Base-by-base conservation (phyloP, 1,140 invertebrate species). In the Camponotus pennsylvanicus region DNA sequence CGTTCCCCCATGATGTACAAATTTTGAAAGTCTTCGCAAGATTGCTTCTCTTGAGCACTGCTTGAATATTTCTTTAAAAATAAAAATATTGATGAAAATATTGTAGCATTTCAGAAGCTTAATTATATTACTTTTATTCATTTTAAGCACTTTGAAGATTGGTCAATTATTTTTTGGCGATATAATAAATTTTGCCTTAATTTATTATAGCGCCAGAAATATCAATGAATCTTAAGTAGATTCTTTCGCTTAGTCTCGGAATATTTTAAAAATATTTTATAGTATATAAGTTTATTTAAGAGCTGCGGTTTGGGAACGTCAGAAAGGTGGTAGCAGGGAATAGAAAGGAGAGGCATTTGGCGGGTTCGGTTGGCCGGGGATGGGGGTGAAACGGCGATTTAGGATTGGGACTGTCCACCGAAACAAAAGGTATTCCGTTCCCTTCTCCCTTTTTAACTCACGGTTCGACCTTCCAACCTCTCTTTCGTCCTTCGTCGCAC, bases 361-460 rank as follows among this genome's bases (percentile, higher is more conserved):
- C 66, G 34, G 59, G 66, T 71, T 55, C 76, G 77, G 67, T 70
- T 61, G 76, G 27, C 82, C 15, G 42, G 6, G 61, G 18, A 86
- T 8, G 52, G 7, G 63, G 52, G 45, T 83, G 80, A 85, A 79
- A 79, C 37, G 76, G 49, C n/a, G 85, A 90, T 92, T 91, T 83
- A 85, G 90, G 83, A 84, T 89, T 85, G 89, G 87, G 71, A 86
- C 84, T 88, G 83, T 85, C 85, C 67, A 40, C 71, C 55, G 90
- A 94, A 94, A 94, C 92, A 94, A 94, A 93, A 92, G 93, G 90
- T 86, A 75, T 85, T 73, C 73, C 76, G 75, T 87, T 83, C 69
- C 42, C 40, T 85, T 89, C 69, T 89, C 88, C 88, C 79, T 61
- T 66, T 84, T 84, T 75, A 84, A 82, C 85, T 76, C 63, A 55